Conservation (phyloP, 2,888 invertebrate genomes). For the Charanyca ferruginea region DNA sequence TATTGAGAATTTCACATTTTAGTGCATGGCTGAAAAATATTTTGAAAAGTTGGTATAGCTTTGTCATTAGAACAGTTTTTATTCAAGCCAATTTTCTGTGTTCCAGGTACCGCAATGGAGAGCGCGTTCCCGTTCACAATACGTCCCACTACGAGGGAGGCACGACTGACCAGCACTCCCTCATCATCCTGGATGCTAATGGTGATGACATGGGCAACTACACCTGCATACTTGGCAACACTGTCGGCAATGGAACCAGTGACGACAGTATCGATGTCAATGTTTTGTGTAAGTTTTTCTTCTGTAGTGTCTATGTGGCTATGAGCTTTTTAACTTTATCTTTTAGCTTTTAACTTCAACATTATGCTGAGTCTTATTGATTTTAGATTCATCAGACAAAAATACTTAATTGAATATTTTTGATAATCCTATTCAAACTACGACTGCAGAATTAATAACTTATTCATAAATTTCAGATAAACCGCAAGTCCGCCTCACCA, state of each 20-base stretch:
- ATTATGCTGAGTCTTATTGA: no score
- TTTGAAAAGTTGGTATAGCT: no score
- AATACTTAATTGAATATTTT: no score
- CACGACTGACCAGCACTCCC: slow-evolving; percentile 93
- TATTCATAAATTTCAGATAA: slow-evolving; percentile 91
- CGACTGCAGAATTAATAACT: no score
- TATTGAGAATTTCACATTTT: no score
- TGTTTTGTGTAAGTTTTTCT: slow-evolving; percentile 94
- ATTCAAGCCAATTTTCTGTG: neutral
- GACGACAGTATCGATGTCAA: slow-evolving; percentile 94
- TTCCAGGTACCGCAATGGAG: slow-evolving; percentile 93
- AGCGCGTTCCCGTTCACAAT: slow-evolving; percentile 88
- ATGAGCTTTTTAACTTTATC: neutral
- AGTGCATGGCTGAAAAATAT: no score
- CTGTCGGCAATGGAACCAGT: slow-evolving; percentile 94
- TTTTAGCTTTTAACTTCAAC: no score
- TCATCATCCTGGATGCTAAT: slow-evolving; percentile 94
- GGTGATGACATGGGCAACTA: slow-evolving; percentile 96
- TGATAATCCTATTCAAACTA: no score
- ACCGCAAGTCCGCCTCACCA: slow-evolving; percentile 94
- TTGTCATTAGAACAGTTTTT: no score
- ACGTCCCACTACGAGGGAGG: slow-evolving; percentile 94
- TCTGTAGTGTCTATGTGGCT: neutral
- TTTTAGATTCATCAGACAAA: no score
- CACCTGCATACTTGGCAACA: slow-evolving; percentile 95